Conservation (phyloP, 1,140 invertebrate species). For the Sycobia sp. region DNA sequence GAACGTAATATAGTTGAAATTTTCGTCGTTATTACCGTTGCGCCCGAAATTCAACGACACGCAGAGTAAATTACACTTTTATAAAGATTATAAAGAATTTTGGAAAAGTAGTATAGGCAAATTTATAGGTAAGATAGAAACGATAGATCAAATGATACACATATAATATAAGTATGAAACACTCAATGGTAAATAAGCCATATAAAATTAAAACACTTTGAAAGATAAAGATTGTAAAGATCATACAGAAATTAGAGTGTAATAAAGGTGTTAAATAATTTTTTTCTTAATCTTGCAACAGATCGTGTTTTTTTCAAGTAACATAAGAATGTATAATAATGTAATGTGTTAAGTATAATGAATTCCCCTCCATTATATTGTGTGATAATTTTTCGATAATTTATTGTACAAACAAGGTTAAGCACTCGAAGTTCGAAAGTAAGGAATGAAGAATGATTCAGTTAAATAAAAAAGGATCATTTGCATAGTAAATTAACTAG, state of each 20-base stretch:
- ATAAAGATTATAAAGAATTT: slow-evolving; percentile 16
- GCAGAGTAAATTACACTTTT: slow-evolving; percentile 4
- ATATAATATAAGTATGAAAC: slow-evolving; percentile 15
- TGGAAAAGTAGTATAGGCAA: not conserved
- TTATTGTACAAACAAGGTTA: too few relatives aligned
- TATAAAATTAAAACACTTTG: too few relatives aligned
- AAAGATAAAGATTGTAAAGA: slow-evolving; percentile 4
- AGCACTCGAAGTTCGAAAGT: too few relatives aligned
- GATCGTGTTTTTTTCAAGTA: not conserved
- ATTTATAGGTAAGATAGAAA: slow-evolving; percentile 7
- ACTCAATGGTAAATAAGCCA: slow-evolving; percentile 1
- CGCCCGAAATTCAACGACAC: slow-evolving; percentile 10
- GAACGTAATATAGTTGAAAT: slow-evolving; percentile 29
- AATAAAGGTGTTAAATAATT: not conserved
- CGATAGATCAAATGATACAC: slow-evolving; percentile 15
- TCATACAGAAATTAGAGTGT: not conserved
- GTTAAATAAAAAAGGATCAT: too few relatives aligned
- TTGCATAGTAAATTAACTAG: too few relatives aligned
- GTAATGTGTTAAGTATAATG: too few relatives aligned
- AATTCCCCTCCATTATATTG: too few relatives aligned
- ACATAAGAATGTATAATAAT: too few relatives aligned
- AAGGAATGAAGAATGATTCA: too few relatives aligned
- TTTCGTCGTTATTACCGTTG: too few relatives aligned
- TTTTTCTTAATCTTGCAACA: not conserved
- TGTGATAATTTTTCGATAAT: too few relatives aligned